Conservation (phyloP, 2,797 vertebrate species). For the Oceanodroma leucorhoa region DNA sequence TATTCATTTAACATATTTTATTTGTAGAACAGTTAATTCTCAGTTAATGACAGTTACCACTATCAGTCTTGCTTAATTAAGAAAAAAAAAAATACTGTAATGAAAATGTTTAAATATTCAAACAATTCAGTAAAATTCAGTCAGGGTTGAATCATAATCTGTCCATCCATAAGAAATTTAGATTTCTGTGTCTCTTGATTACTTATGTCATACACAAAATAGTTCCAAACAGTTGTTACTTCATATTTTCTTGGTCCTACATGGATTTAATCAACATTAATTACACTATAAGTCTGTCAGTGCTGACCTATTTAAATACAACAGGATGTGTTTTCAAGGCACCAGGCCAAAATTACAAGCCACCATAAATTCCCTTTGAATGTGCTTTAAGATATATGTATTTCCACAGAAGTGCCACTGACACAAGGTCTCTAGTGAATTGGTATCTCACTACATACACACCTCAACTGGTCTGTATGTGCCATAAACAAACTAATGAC, state of each 20-base stretch:
- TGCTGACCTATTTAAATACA: slow-evolving; percentile 26
- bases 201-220: neutral
- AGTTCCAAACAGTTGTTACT: slow-evolving; percentile 9
- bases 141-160: neutral
- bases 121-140: neutral
- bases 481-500: neutral
- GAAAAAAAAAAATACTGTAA: neutral
- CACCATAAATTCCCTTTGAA: neutral
- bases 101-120: neutral
- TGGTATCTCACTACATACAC: neutral
- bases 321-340: neutral
- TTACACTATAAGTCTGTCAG: neutral
- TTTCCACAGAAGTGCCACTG: neutral
- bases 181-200: neutral
- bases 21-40: neutral
- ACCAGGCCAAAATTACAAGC: neutral
- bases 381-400: neutral
- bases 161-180: neutral
- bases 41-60: neutral
- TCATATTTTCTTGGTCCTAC: neutral
- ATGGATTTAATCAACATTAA: slow-evolving; percentile 37
- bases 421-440: neutral
- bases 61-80: neutral
- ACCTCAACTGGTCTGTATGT: neutral
- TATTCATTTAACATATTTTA: neutral